A percentile compares a stretch with the other conserved stretches of the same genome.
These are phyloP conservation scores for Acanthiza pusilla DNA, from an alignment of 2,797 vertebrate species.

Conservation along the genomic window DNA sequence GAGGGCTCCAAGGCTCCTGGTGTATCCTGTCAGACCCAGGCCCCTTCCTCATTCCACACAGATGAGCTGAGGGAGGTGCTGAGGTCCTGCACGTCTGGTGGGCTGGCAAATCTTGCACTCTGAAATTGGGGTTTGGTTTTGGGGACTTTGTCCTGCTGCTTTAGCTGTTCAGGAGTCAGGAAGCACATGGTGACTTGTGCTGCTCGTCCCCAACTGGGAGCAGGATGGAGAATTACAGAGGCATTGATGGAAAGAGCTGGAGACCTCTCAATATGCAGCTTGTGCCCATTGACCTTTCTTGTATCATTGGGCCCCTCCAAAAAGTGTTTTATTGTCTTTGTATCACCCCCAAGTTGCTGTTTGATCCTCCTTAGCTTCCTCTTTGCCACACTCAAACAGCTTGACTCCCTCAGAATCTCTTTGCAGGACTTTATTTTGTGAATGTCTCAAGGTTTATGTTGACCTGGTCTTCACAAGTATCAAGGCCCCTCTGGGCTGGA, in stretches of 20 bases:
- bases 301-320: not conserved
- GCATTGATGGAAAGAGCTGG: not conserved
- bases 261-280: not conserved
- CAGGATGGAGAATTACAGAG: not conserved
- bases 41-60: not conserved
- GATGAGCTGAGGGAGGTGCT: accelerated
- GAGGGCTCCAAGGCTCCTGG: accelerated
- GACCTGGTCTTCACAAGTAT: not conserved
- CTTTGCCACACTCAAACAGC: not conserved
- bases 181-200: not conserved
- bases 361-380: not conserved
- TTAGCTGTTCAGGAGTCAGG: not conserved
- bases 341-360: not conserved
- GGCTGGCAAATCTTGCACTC: not conserved
- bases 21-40: not conserved
- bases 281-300: not conserved
- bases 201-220: not conserved
- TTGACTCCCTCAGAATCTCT: not conserved
- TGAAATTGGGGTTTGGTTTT: not conserved
- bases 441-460: not conserved
- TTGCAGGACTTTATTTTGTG: not conserved
- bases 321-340: not conserved
- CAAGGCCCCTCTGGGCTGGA: not conserved
- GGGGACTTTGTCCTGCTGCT: not conserved
- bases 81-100: accelerated